Evolutionary conservation across 2,888 invertebrate genomes (phyloP), one percentile per base, ranked within the genome.

Genomic region (Troides aeacus): DNA sequence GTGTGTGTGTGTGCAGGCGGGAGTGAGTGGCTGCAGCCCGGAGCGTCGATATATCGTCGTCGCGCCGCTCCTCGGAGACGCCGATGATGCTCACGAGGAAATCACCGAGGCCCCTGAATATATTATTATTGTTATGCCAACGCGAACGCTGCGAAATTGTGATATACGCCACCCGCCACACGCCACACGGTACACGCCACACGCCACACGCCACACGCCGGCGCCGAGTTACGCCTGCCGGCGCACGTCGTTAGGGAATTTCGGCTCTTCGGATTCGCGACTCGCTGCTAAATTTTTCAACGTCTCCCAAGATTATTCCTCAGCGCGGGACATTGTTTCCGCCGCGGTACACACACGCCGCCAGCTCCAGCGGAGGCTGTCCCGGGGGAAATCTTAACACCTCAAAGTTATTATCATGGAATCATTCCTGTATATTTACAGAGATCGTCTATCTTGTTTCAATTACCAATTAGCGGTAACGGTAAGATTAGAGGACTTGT

Each of bases 81-180:
- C 71, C 67, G 69, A 66, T 72, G 72, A 69, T 70, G 67, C 68
- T 72, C 70, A 67, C 72, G 68, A 63, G 64, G 66, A 68, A 90
- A 89, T 89, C 90, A 90, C 88, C 86, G 83, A 85, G 83, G 83
- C 85, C 82, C 84, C 84, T 88, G 89, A 90, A 91, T 90, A 90
- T 89, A 90, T 91, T 91, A 90, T 90, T 87, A 90, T 90, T 89
- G 88, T 90, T 89, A 90, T 89, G 85, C 88, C 83, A 87, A 86
- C 87, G 86, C 87, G 86, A 83, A 83, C 81, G 84, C 79, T 83
- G 85, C 84, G 85, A 86, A 86, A 89, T 89, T 89, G 89, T 89
- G 84, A 89, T 89, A 88, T 89, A 88, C 21, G 21, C 1, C 21
- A 21, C 21, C 21, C 21, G 21, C 21, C 21, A 21, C 21, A 21